Conservation (phyloP, 2,797 vertebrate species). For the Tauraco hartlaubi region DNA sequence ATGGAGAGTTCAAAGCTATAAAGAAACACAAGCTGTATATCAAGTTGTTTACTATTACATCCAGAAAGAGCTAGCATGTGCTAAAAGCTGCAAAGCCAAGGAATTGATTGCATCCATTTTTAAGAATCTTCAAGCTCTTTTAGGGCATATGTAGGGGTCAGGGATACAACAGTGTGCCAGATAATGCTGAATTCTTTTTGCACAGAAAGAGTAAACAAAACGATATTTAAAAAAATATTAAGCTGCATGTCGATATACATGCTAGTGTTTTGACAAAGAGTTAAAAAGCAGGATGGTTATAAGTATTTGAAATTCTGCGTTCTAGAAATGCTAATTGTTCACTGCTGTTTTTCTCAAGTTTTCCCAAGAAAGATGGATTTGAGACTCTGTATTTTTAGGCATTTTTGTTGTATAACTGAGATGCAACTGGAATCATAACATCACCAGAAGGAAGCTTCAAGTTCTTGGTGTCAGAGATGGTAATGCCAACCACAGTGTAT, state of each 20-base stretch:
- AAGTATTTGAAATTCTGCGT: background rate
- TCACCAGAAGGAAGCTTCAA: slow-evolving; percentile 8
- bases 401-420: slow-evolving; percentile 20
- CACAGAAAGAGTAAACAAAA: background rate
- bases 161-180: background rate
- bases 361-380: background rate
- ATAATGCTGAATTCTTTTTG: background rate
- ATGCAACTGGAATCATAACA: slow-evolving; percentile 26
- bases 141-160: background rate
- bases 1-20: background rate
- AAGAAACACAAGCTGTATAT: background rate
- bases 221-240: background rate
- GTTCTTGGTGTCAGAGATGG: background rate
- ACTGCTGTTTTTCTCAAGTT: background rate
- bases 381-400: slow-evolving; percentile 8
- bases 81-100: background rate
- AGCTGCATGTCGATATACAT: background rate
- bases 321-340: background rate
- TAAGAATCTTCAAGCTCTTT: background rate
- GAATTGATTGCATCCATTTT: background rate
- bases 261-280: background rate
- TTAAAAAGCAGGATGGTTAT: background rate
- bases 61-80: background rate
- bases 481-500: background rate
- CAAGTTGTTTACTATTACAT: background rate